phyloP scores from a whole-genome alignment of 2,797 vertebrate genomes.

The Pseudochromis fuscus region DNA sequence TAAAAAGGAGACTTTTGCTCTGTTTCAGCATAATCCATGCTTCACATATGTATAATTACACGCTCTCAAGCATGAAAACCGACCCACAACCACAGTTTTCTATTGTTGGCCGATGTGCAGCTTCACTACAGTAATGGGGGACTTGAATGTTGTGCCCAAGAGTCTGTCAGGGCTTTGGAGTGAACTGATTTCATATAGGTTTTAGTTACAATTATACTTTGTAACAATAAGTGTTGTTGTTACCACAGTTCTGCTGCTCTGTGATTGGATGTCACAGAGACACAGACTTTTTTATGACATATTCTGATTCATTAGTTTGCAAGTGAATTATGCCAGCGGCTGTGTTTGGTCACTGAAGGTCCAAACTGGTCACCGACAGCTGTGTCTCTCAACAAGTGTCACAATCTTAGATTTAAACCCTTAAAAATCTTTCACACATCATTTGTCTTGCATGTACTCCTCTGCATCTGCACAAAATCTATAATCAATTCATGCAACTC shows the following conservation, averaged over 20 bases:
- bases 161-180: not conserved
- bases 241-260: not conserved
- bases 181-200: not conserved
- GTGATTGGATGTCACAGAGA: not conserved
- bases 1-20: not conserved
- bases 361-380: too few relatives aligned
- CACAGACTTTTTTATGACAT: too few relatives aligned
- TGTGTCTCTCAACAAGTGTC: too few relatives aligned
- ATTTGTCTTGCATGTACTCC: not conserved
- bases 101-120: conserved; percentile 22
- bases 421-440: not conserved
- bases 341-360: not conserved
- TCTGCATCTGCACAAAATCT: not conserved
- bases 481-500: not conserved
- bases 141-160: conserved; percentile 5
- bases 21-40: conserved; percentile 27
- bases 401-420: too few relatives aligned
- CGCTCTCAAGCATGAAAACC: conserved; percentile 29
- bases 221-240: not conserved
- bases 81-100: conserved; percentile 35
- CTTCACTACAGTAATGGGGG: not conserved
- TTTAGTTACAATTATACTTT: not conserved
- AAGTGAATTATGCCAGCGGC: not conserved
- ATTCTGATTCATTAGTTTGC: too few relatives aligned
- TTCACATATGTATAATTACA: conserved; percentile 41